A percentile compares a stretch with the other conserved stretches of the same genome.
phyloP scores from a whole-genome alignment of 2,888 invertebrate genomes.

The Exocentrus adspersus region DNA sequence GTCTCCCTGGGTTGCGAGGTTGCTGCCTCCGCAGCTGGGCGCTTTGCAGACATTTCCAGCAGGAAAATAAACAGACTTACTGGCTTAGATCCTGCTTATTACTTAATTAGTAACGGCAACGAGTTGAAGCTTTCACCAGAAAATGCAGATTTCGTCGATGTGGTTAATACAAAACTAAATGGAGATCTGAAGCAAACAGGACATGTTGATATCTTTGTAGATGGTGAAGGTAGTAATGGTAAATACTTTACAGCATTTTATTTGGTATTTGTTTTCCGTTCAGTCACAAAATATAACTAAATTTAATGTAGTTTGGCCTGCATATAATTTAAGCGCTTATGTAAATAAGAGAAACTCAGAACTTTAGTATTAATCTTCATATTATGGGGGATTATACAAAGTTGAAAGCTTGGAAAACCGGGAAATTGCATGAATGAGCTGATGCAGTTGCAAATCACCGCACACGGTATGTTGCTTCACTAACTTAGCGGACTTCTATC shows the following conservation, averaged over 20 bases:
- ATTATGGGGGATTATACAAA: too few species aligned
- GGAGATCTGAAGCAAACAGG: conserved; percentile 25
- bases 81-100: conserved; percentile 39
- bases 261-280: neutral
- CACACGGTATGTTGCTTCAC: too few species aligned
- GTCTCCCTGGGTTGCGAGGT: conserved; percentile 31
- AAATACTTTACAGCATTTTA: neutral
- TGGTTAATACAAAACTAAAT: conserved; percentile 35
- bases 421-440: too few species aligned
- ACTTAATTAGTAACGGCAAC: conserved; percentile 32
- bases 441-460: too few species aligned
- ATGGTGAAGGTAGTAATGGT: conserved; percentile 6
- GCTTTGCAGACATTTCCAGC: conserved; percentile 29
- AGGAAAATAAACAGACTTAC: conserved; percentile 45
- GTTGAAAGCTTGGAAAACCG: too few species aligned
- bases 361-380: too few species aligned
- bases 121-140: conserved; percentile 13
- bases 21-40: conserved; percentile 28
- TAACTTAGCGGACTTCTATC: too few species aligned
- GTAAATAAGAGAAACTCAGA: too few species aligned
- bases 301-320: too few species aligned
- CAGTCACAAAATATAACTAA: too few species aligned
- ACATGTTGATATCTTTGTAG: conserved; percentile 42
- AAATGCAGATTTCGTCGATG: conserved; percentile 43
- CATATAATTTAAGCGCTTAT: too few species aligned